Evolutionary conservation across 1,140 invertebrate species (phyloP).

Genomic region (Hyles vespertilio): DNA sequence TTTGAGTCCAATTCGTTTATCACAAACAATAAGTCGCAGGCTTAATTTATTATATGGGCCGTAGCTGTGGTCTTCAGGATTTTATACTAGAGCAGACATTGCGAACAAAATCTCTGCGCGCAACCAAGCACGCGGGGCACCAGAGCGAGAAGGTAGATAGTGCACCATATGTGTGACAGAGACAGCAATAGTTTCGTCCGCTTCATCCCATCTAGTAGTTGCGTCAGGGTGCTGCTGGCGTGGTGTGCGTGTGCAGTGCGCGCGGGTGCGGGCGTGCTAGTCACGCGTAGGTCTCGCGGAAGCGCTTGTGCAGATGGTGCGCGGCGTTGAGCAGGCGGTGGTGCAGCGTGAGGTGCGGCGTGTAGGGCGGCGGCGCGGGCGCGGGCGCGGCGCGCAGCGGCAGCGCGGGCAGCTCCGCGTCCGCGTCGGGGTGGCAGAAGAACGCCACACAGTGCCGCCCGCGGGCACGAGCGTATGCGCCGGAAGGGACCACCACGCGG

Average conservation of each 20-base stretch:
- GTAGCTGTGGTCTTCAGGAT: no score
- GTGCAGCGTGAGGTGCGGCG: constrained; percentile 60
- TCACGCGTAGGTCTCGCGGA: constrained; percentile 82
- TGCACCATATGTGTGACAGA: no score
- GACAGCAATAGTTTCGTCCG: no score
- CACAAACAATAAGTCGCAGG: no score
- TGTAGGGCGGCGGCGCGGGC: constrained; percentile 40
- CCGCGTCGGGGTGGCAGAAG: constrained; percentile 85
- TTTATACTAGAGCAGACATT: no score
- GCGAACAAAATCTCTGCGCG: no score
- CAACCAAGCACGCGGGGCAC: no score
- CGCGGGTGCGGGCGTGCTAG: constrained; percentile 38
- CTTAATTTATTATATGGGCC: no score
- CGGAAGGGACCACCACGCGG: constrained; percentile 83
- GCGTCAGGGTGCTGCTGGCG: background rate
- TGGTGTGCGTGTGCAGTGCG: constrained; percentile 28
- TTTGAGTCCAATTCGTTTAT: no score
- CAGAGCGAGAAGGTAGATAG: no score
- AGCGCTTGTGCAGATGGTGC: constrained; percentile 81
- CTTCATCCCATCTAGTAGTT: no score
- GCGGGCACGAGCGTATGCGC: constrained; percentile 76
- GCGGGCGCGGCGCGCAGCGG: constrained; percentile 63
- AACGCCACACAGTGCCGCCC: constrained; percentile 84
- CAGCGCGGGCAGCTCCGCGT: constrained; percentile 78
- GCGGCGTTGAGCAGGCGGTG: constrained; percentile 80